phyloP scores from a whole-genome alignment of 2,888 invertebrate species.

The Pimpla rufipes region DNA sequence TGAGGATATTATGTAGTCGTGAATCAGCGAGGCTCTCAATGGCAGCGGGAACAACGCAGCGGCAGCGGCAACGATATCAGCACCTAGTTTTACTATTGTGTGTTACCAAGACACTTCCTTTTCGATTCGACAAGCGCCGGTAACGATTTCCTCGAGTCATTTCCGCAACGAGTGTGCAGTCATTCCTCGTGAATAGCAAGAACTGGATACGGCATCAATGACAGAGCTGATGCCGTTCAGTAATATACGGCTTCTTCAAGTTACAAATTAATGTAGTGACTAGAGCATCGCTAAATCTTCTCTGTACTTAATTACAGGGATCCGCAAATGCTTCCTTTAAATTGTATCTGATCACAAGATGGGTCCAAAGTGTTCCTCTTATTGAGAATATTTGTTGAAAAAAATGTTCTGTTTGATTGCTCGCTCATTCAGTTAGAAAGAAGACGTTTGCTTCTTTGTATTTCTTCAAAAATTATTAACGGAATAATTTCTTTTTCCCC shows the following conservation, averaged over 20 bases:
- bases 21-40: slow-evolving; percentile 60
- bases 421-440: no score
- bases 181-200: neutral
- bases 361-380: no score
- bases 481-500: no score
- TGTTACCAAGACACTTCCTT: neutral
- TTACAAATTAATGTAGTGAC: neutral
- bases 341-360: no score
- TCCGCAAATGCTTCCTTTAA: neutral
- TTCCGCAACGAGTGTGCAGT: neutral
- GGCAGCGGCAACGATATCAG: slow-evolving; percentile 75
- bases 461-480: no score
- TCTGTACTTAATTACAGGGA: neutral
- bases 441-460: no score
- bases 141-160: neutral
- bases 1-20: slow-evolving; percentile 45
- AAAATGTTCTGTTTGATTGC: no score
- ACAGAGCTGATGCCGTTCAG: neutral
- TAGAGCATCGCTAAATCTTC: neutral
- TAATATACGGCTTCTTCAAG: neutral
- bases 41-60: slow-evolving; percentile 75
- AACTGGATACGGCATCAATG: neutral
- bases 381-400: no score
- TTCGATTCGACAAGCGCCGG: slow-evolving; percentile 10
- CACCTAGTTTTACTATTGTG: slow-evolving; percentile 74